phyloP scores from a whole-genome alignment of 92 coral and sea anemone species.

The Metridium senile region DNA sequence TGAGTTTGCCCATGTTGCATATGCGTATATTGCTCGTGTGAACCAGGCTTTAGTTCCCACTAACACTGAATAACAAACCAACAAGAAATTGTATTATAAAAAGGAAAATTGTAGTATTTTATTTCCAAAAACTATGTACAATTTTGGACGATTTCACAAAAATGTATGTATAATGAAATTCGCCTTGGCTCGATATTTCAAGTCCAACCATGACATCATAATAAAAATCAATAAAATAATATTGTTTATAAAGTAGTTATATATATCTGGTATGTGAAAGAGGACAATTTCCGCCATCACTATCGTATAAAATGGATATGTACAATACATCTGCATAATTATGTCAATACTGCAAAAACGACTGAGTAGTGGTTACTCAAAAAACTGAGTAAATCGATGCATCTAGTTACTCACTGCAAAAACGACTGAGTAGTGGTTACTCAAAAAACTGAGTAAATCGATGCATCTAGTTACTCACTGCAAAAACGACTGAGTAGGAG shows the following conservation, averaged over 20 bases:
- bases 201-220: conserved; percentile 7
- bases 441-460: too few relatives aligned
- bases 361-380: neutral
- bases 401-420: too few relatives aligned
- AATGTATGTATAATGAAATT: conserved; percentile 13
- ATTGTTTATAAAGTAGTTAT: neutral
- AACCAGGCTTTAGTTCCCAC: neutral
- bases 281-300: neutral
- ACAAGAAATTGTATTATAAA: neutral
- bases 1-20: too few relatives aligned
- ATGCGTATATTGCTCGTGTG: neutral
- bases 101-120: neutral
- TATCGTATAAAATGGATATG: conserved; percentile 8
- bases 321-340: conserved; percentile 4
- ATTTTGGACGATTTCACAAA: conserved; percentile 16
- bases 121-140: conserved; percentile 13
- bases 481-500: too few relatives aligned
- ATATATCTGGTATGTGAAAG: neutral
- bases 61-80: neutral
- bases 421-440: too few relatives aligned
- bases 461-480: too few relatives aligned
- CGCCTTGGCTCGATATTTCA: neutral
- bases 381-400: neutral
- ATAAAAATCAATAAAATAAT: conserved; percentile 10
- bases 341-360: neutral